Evolutionary conservation across 2,113 vertebrate species (phyloP), one percentile per base, ranked within the genome.

Genomic region (Chauna torquata): DNA sequence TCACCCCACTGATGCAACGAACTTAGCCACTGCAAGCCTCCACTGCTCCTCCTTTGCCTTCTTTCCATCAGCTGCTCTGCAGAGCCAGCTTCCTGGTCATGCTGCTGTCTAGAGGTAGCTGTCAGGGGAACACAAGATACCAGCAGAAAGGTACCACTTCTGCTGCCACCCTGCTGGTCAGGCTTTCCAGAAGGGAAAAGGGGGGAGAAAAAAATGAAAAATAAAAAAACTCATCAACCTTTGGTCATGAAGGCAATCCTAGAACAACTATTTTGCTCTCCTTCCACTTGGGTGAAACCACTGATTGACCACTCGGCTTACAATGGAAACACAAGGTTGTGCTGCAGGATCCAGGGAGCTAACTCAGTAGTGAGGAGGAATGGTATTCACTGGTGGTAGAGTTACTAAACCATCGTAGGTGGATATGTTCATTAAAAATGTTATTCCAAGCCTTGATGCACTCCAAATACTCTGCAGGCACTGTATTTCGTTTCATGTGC

Each of bases 71-170:
- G 42, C 28, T 45, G 66, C 24, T 49, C 62, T 69, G 32, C n/a
- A 69, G n/a, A 47, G 32, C 7, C 1, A 1, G 24, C 52, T 76
- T 59, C 18, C 27, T 0, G 0, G 6, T 59, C 75, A 64, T 2
- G 3, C 22, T 25, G n/a, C 5, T 75, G 55, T 44, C 65, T 49
- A 57, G n/a, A 69, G 23, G 27, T 5, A 83, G 45, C 78, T 75
- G 49, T 23, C 61, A 86, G n/a, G 42, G 22, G 5, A 82, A 57
- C 8, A 32, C 3, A 76, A 83, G 28, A 54, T 7, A 58, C 11
- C 45, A 66, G 34, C 18, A 6, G 2, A 66, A 85, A 82, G 15
- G 13, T 32, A 19, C 9, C 8, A 7, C 66, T 68, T 16, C 44
- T 62, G 55, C 59, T 82, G 57, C 28, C n/a, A 88, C 17, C 22